Evolutionary conservation across 2,888 invertebrate genomes (phyloP), one percentile per base, ranked within the genome.

Genomic region (Bhutanitis thaidina): DNA sequence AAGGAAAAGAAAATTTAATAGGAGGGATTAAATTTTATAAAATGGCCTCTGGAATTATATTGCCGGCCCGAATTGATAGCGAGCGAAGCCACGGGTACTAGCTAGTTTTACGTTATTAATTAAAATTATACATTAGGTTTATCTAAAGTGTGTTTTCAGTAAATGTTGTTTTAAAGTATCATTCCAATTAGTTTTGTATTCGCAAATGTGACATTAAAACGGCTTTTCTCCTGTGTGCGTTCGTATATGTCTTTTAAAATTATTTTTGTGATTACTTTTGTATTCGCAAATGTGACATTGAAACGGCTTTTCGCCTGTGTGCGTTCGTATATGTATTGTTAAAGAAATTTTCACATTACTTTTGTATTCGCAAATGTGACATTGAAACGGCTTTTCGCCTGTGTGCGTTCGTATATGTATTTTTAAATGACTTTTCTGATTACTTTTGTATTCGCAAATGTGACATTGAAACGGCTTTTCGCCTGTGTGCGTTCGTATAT

Each of bases 371-470:
- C 61, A 59, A 1, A 51, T 9, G 16, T 16, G 29, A 44, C 59
- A 64, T 12, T 43, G 15, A 14, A 39, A 57, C 1, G 58, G 57
- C 41, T 52, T 59, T 16, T 54, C 49, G 0, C 49, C 49, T 0
- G 53, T 57, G 16, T 61, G 62, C n/a, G 20, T 53, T 35, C 16
- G 54, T 9, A 53, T 2, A 53, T 65, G 62, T n/a, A 0, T 39
- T 12, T 35, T 51, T 9, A 53, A 1, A 53, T 65, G 62, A 10
- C 0, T 39, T 12, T 35, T 51, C 36, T 61, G 49, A 41, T 10
- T 0, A 12, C 25, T 0, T 7, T 35, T 49, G 1, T 51, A 44
- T 0, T 53, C 32, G 30, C 57, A 60, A 0, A 49, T 7, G 4
- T 46, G 12, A 37, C 61, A 59, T 4, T 32, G 14, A 34, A 39